phyloP scores from a whole-genome alignment of 2,888 invertebrate genomes.

The Laspeyria flexula region DNA sequence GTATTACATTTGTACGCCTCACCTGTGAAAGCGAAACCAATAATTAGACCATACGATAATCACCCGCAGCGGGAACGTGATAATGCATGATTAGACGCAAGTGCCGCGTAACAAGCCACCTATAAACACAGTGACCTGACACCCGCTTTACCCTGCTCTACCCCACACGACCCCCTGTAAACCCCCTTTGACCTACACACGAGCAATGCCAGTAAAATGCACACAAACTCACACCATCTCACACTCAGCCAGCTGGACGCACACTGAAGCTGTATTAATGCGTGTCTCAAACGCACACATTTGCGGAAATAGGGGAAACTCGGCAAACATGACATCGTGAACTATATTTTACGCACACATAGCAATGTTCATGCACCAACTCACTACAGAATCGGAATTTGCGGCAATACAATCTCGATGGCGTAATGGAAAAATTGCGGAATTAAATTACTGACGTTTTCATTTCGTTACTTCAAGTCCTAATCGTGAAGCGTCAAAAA shows the following conservation, averaged over 20 bases:
- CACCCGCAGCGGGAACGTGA: slow-evolving; percentile 46
- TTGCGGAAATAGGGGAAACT: slow-evolving; percentile 46
- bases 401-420: slow-evolving; percentile 34
- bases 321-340: slow-evolving; percentile 53
- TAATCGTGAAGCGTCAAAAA: slow-evolving; percentile 31
- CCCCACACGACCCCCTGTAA: slow-evolving; percentile 34
- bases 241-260: slow-evolving; percentile 16
- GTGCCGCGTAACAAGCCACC: slow-evolving; percentile 61
- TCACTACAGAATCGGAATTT: slow-evolving; percentile 34
- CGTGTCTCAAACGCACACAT: slow-evolving; percentile 39
- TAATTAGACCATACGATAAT: slow-evolving; percentile 35
- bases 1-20: background rate
- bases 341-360: slow-evolving; percentile 51
- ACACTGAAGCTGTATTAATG: slow-evolving; percentile 24
- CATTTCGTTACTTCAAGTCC: slow-evolving; percentile 28
- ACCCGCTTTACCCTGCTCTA: slow-evolving; percentile 45
- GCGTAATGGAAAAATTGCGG: slow-evolving; percentile 41
- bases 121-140: slow-evolving; percentile 79
- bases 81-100: slow-evolving; percentile 64
- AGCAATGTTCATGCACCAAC: slow-evolving; percentile 26
- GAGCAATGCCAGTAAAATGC: slow-evolving; percentile 45
- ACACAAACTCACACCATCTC: slow-evolving; percentile 34
- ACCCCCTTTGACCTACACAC: slow-evolving; percentile 58
- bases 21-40: slow-evolving; percentile 14
- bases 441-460: slow-evolving; percentile 35